A percentile compares a stretch with the other conserved stretches of the same genome.
Evolutionary conservation across 2,888 invertebrate genomes (phyloP).

Genomic region (Ectemnius cavifrons): DNA sequence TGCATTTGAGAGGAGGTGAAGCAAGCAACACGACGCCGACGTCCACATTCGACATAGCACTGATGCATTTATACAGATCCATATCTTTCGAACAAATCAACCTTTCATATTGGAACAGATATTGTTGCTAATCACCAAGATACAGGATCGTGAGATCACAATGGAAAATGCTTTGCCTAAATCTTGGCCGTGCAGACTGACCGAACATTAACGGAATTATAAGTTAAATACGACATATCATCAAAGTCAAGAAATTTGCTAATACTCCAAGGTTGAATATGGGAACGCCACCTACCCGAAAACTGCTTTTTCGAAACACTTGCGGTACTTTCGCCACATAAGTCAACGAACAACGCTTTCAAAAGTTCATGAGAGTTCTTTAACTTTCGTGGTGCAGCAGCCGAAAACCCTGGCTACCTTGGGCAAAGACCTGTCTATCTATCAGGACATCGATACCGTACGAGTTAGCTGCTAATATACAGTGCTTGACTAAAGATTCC

Average conservation of each 20-base stretch:
- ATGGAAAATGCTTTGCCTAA: slow-evolving; percentile 33
- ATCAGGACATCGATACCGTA: too few species aligned
- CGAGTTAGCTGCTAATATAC: too few species aligned
- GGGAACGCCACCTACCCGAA: slow-evolving; percentile 13
- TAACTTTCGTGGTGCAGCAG: slow-evolving; percentile 15
- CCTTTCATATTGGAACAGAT: slow-evolving; percentile 19
- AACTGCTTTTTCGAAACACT: slow-evolving; percentile 8
- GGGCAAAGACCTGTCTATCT: too few species aligned
- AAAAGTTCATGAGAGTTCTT: too few species aligned
- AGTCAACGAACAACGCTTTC: slow-evolving; percentile 16
- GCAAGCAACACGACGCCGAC: slow-evolving; percentile 9
- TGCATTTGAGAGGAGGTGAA: slow-evolving; percentile 41
- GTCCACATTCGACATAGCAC: slow-evolving; percentile 18
- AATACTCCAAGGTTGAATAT: slow-evolving; percentile 23
- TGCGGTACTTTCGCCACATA: slow-evolving; percentile 14
- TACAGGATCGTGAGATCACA: slow-evolving; percentile 38
- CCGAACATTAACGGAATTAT: slow-evolving; percentile 23
- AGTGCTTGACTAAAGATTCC: too few species aligned
- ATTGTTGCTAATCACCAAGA: slow-evolving; percentile 25
- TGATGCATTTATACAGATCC: slow-evolving; percentile 25
- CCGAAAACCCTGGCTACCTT: neutral
- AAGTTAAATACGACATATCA: slow-evolving; percentile 26
- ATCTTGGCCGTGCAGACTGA: slow-evolving; percentile 24
- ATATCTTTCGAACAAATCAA: slow-evolving; percentile 40
- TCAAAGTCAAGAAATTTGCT: slow-evolving; percentile 23